Evolutionary conservation across 2,113 vertebrate genomes (phyloP), one percentile per base, ranked within the genome.

Genomic region (Pygoscelis antarcticus): DNA sequence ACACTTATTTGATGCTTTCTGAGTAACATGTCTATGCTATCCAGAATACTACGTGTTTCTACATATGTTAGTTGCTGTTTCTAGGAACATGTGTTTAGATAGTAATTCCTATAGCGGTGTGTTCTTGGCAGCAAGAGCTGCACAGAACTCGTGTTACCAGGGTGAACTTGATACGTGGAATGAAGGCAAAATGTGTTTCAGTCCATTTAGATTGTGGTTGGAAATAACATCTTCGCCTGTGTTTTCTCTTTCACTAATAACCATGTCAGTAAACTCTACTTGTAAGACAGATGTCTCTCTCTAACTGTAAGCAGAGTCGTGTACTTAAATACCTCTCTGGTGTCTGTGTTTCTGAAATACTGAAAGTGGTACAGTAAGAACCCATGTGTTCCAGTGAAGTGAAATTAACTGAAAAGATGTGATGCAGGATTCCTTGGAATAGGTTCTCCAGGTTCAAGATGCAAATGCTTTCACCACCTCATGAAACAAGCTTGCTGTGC

Each of bases 71-170:
- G 57, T 69, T 74, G 42, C 51, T 78, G 15, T 83, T 68, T 66
- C 46, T 54, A 74, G 38, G 42, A 51, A 3, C 14, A 0, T 0
- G 1, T 27, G 19, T 65, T 64, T 11, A 46, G 42, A 5, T 22
- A 29, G 49, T 30, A n/a, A 5, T 66, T 81, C 22, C 26, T 38
- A 0, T 29, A 91, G 61, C 1, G 0, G 7, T 19, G 34, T 55
- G 7, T 58, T 83, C 6, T 25, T 66, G 72, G 46, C 76, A 91
- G 38, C 52, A 34, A 11, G 78, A 27, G 34, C 70, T 82, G 57
- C 61, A n/a, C 42, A 52, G 64, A 25, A 12, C 16, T 84, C 0
- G 0, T n/a, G 27, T 36, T 70, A 34, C 21, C 32, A 16, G 8
- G 12, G 14, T 70, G 52, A 93, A 10, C 30, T 30, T 1, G 2